These are phyloP conservation scores for Agrypnia vestita DNA, from an alignment of 1,140 invertebrate species.

Conservation along the genomic window DNA sequence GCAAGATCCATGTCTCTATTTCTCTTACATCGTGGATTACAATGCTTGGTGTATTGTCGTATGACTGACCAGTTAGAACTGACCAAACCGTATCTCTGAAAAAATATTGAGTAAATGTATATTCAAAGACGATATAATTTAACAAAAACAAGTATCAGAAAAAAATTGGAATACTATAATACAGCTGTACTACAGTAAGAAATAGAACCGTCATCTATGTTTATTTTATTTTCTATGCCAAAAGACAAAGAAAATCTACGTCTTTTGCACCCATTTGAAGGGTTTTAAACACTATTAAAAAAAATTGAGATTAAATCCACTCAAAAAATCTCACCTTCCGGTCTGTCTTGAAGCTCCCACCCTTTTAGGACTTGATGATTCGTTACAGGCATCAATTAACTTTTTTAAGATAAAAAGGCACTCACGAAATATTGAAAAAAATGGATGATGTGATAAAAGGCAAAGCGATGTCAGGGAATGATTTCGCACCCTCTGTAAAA, in stretches of 20 bases:
- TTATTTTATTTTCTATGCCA: too few relatives aligned
- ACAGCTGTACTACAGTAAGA: too few relatives aligned
- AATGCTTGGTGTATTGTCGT: conserved; percentile 87
- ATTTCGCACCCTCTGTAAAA: conserved; percentile 83
- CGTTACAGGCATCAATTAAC: conserved; percentile 97
- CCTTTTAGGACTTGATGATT: conserved; percentile 89
- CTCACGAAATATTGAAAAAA: conserved; percentile 98
- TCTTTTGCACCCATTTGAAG: too few relatives aligned
- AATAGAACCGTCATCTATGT: too few relatives aligned
- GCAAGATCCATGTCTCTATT: conserved; percentile 98
- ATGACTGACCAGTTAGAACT: conserved; percentile 83
- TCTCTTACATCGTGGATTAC: conserved; percentile 96
- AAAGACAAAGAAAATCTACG: too few relatives aligned
- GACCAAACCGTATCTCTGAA: conserved; percentile 94
- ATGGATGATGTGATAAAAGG: conserved; percentile 98
- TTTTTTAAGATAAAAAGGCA: conserved; percentile 96
- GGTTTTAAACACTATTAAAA: too few relatives aligned
- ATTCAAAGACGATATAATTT: background rate
- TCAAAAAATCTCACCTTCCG: conserved; percentile 87
- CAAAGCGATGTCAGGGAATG: conserved; percentile 97
- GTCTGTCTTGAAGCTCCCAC: conserved; percentile 91
- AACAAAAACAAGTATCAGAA: too few relatives aligned
- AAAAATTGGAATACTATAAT: too few relatives aligned
- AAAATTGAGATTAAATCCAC: too few relatives aligned
- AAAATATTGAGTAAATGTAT: too few relatives aligned